These are phyloP conservation scores for Megalopta genalis DNA, from an alignment of 1,140 invertebrate genomes.

Conservation along the genomic window DNA sequence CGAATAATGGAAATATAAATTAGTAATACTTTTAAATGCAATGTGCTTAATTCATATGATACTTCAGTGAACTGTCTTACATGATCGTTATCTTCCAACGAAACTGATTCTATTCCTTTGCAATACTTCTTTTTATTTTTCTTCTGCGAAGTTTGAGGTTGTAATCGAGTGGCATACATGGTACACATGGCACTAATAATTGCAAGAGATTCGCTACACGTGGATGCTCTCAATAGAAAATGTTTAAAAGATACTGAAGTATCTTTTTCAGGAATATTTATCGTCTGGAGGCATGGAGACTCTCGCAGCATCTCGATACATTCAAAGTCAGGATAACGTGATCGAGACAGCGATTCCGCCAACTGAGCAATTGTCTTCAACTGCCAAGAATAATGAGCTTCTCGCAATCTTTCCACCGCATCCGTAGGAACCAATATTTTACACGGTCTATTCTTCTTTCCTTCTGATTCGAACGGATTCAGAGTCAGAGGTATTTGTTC, in stretches of 20 bases:
- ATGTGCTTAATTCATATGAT: slow-evolving; percentile 3
- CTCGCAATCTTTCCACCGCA: slow-evolving; percentile 74
- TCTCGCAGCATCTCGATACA: slow-evolving; percentile 68
- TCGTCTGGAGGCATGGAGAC: slow-evolving; percentile 64
- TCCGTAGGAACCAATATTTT: slow-evolving; percentile 76
- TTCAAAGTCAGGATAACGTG: slow-evolving; percentile 66
- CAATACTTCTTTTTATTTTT: slow-evolving; percentile 76
- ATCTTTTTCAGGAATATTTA: slow-evolving; percentile 67
- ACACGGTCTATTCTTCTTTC: slow-evolving; percentile 62
- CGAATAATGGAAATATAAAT: slow-evolving; percentile 22
- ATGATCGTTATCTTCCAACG: slow-evolving; percentile 65
- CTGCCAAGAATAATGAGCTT: slow-evolving; percentile 74
- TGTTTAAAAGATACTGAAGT: slow-evolving; percentile 72
- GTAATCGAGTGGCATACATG: slow-evolving; percentile 62
- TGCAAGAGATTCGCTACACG: slow-evolving; percentile 77
- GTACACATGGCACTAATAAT: slow-evolving; percentile 74
- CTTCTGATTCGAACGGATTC: slow-evolving; percentile 67
- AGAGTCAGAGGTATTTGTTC: slow-evolving; percentile 69
- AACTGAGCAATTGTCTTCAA: slow-evolving; percentile 70
- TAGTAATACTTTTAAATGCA: not conserved
- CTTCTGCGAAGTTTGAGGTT: slow-evolving; percentile 67
- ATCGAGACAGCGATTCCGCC: slow-evolving; percentile 69
- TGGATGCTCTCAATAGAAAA: slow-evolving; percentile 74
- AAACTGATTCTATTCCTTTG: slow-evolving; percentile 65
- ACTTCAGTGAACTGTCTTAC: not conserved